Evolutionary conservation across 2,888 invertebrate genomes (phyloP), one percentile per base, ranked within the genome.

Genomic region (Phytoseiulus persimilis): DNA sequence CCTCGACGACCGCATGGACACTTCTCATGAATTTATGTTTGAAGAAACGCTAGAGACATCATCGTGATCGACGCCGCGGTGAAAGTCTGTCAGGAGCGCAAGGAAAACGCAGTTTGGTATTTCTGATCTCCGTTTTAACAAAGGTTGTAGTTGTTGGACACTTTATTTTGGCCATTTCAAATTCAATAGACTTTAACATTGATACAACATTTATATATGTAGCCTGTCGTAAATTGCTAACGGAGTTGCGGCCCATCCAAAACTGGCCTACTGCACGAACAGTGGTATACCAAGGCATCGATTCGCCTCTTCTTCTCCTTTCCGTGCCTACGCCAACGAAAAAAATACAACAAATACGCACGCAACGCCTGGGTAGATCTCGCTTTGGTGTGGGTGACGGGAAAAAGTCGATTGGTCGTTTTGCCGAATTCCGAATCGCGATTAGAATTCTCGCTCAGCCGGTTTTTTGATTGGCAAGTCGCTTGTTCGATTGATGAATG

Each of bases 171-270:
- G 87, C 87, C 87, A 87, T 87, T 87, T 87, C 31, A 87, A 87
- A 87, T 87, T 87, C 31, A 87, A 87, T 87, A 87, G 87, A 87
- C 87, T 87, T 87, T 87, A 87, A 87, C 87, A 87, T 87, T 87
- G 33, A 87, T 87, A 87, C 87, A 87, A 87, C 87, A 87, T 87
- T 87, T 31, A 87, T 87, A 87, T 87, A 87, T 87, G 87, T 87
- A 87, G 87, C 87, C 87, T 87, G 87, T 87, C 87, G 87, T 87
- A 33, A 33, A 87, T 33, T 45, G 33, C 87, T 33, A 45, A 87
- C 65, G 65, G 65, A 65, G 65, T 65, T 65, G 65, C 65, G 65
- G 65, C 65, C 65, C 65, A 65, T 65, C 28, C 65, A 65, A 65
- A 65, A 65, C 65, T 65, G 65, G 65, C 65, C 65, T 65, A 65